Base-by-base conservation (phyloP, 2,113 vertebrate species). In the Alosa alosa region DNA sequence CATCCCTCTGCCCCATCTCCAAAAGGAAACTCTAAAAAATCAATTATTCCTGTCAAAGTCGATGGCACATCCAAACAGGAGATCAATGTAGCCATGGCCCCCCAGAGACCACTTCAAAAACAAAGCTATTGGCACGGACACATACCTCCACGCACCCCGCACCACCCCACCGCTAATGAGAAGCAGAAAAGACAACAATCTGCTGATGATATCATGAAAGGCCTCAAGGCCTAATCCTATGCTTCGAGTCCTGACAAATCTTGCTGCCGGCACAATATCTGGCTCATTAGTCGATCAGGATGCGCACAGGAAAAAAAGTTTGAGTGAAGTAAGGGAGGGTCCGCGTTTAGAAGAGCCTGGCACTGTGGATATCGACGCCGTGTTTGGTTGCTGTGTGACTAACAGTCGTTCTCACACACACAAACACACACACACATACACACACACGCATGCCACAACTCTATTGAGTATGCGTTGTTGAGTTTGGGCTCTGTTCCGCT, bases 31-130 rank as follows among this genome's bases (percentile, higher is more conserved):
- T 36, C 31, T 15, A 39, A 15, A 84, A 81, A 41, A 45, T 84
- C 72, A 13, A 86, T 91, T 91, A 86, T 88, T 84, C 83, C 83
- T 81, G 45, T 6, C 85, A 41, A 87, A 83, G 52, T 44, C 15
- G 55, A 88, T 86, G 85, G 89, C 82, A 82, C 87, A 52, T 52
- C 84, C 88, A 83, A 91, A 87, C 82, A 88, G 86, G 86, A 88
- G 81, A 90, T 90, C 88, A 78, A 44, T 89, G 75, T 41, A 39
- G 49, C 57, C 81, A 52, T 47, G 88, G 49, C 86, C 60, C 44
- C 75, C 84, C 68, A 91, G 83, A 87, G 60, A 83, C 44, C 86
- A 60, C 25, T 57, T 89, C n/a, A 85, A 84, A 88, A 83, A 81
- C 72, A 41, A 78, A 78, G 72, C 36, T 78, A 6, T 78, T 36